Base-by-base conservation (phyloP, 2,797 vertebrate species). In the Erpetoichthys calabaricus region DNA sequence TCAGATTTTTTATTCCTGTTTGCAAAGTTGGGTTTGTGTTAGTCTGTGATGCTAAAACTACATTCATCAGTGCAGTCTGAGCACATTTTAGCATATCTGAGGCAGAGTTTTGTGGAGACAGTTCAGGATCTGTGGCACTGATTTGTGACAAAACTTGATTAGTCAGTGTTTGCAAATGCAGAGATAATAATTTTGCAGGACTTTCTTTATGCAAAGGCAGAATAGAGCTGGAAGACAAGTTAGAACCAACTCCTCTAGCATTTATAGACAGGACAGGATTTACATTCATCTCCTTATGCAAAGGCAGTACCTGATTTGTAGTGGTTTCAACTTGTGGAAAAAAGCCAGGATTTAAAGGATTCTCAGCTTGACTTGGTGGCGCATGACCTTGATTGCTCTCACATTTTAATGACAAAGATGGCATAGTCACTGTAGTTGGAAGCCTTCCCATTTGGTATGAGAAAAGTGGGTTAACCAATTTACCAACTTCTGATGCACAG, bases 271-370 rank as follows among this genome's bases (percentile, higher is more conserved):
- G 93, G 41, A 82, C 78, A 52, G 81, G 76, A 69, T 64, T 75
- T 53, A 74, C 69, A 49, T 74, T 72, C 69, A 71, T 76, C 56
- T 87, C 83, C 62, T 83, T 71, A 68, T 87, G 86, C 0, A 92
- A 88, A 71, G 88, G 78, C 62, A 86, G 84, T 0, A 85, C 76
- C 65, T 80, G 80, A 73, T 82, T 72, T 8, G 76, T 65, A 62
- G 78, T 73, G 2, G 73, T 89, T 77, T 82, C 89, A 6, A 91
- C 79, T 71, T 92, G 93, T 63, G 93, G 83, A 59, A 90, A 82
- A 68, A 94, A 88, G 64, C 93, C 89, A 45, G 92, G 91, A 75
- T 93, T 89, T 61, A 91, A 85, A 65, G 85, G 75, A 8, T 83
- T 91, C 45, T 88, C 90, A 77, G 97, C 89, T 65, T 86, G 82